Percentiles rank a stretch among this genome's conserved stretches.
Conservation (phyloP, 1,140 invertebrate genomes). For the Dendrolimus punctatus region DNA sequence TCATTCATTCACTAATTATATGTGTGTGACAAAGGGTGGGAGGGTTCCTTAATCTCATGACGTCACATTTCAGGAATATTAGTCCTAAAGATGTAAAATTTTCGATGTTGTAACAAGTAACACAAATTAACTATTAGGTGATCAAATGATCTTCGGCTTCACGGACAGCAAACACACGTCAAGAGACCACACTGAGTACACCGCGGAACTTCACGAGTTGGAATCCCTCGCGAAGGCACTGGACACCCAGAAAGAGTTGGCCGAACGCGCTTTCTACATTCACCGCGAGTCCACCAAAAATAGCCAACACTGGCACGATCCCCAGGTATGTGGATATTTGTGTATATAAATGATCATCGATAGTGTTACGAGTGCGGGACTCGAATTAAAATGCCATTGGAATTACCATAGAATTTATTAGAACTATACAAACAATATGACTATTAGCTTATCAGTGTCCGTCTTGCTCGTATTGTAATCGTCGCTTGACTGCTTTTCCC, state of each 20-base stretch:
- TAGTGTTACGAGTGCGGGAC: no score
- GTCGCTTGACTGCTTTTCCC: no score
- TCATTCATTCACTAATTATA: no score
- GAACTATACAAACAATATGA: no score
- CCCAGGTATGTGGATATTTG: slow-evolving; percentile 66
- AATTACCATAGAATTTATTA: no score
- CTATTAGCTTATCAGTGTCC: no score
- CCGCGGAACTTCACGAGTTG: slow-evolving; percentile 73
- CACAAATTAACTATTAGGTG: slow-evolving; percentile 30
- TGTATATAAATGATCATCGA: slow-evolving; percentile 4
- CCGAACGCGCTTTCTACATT: slow-evolving; percentile 77
- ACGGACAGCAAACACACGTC: slow-evolving; percentile 28
- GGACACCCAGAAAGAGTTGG: slow-evolving; percentile 81
- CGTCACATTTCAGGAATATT: no score
- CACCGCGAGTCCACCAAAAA: slow-evolving; percentile 73
- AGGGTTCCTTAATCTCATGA: no score
- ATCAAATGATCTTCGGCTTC: slow-evolving; percentile 61
- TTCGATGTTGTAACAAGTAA: not conserved
- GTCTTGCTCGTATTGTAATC: no score
- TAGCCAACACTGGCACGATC: slow-evolving; percentile 73
- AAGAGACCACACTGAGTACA: slow-evolving; percentile 32
- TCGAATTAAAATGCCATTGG: no score
- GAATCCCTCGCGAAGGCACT: slow-evolving; percentile 81
- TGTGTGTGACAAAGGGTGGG: no score
- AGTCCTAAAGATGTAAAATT: no score